Evolutionary conservation across 2,888 invertebrate genomes (phyloP).

Genomic region (Hedychridium roseum): DNA sequence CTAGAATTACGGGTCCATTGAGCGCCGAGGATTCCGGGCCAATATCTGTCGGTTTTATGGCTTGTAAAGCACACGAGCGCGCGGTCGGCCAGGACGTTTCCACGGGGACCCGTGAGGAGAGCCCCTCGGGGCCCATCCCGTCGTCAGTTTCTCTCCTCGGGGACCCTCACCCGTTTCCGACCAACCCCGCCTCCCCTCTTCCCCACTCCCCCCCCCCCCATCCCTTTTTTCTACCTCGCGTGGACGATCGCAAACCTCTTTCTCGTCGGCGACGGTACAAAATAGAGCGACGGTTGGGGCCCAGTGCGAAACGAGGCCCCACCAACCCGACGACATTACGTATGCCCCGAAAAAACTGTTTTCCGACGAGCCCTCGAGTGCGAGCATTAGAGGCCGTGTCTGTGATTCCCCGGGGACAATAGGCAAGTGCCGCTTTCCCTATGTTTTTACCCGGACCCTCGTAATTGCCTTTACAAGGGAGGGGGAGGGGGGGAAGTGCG

Average conservation of each 20-base stretch:
- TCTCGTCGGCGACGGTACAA: conserved; percentile 40
- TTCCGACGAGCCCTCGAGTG: conserved; percentile 20
- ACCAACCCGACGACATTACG: conserved; percentile 20
- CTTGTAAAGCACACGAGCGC: conserved; percentile 27
- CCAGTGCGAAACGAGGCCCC: conserved; percentile 21
- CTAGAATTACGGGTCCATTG: neutral
- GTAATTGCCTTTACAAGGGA: too few species aligned
- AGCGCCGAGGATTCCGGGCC: neutral
- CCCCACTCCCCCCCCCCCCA: conserved; percentile 4
- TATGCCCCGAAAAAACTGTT: conserved; percentile 34
- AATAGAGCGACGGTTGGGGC: conserved; percentile 48
- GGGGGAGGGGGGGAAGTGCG: too few species aligned
- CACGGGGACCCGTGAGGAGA: conserved; percentile 8
- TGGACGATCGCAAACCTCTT: too few species aligned
- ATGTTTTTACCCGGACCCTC: neutral
- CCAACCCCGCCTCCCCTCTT: conserved; percentile 23
- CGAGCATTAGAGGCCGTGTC: too few species aligned
- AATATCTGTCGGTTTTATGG: conserved; percentile 32
- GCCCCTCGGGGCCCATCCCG: too few species aligned
- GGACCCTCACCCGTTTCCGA: conserved; percentile 23
- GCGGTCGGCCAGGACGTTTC: conserved; percentile 8
- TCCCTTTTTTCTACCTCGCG: too few species aligned
- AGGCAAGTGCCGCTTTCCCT: too few species aligned
- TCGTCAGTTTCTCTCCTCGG: conserved; percentile 10
- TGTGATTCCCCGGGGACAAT: too few species aligned